Base-by-base conservation (phyloP, 2,888 invertebrate species). In the Dinocampus coccinellae region DNA sequence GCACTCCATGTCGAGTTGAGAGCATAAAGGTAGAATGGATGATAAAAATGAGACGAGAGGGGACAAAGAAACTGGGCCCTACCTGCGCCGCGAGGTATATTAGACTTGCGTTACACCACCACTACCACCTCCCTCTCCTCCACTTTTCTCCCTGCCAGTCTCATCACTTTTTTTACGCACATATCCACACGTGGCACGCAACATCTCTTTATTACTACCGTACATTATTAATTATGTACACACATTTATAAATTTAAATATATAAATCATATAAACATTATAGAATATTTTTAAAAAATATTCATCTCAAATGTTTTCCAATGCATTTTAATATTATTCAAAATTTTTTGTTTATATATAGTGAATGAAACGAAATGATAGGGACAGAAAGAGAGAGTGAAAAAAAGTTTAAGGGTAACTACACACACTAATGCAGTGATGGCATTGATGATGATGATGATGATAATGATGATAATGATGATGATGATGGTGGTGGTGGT, bases 1-100 rank as follows among this genome's bases (percentile, higher is more conserved):
- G 77, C 72, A 73, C 75, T 78, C 80, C 75, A 80, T 16, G 47
- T 3, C 9, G 9, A 77, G 80, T 75, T 76, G 81, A 78, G 77
- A 80, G 77, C 78, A 77, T 78, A 76, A 69, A 73, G 58, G 39
- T 7, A 77, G 81, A 74, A 77, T 79, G 78, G 77, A 80, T 76
- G 78, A 77, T 78, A 75, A 65, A 72, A n/a, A 68, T 65, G 65
- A 60, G 20, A 47, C 42, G 16, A 78, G 81, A 74, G 77, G 80
- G 78, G 77, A 80, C 77, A 78, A 78, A 79, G 75, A 70, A 73
- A 70, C 70, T 62, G 67, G 36, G 52, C 67, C 69, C 69, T 72
- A 61, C 75, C 72, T 69, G 64, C 20, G 20, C 20, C 33, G 16
- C 26, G 53, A 75, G 70, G 77, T 79, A 77, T 76, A 78, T 81